Conservation (phyloP, 2,888 invertebrate genomes). For the Synanthedon tipuliformis region DNA sequence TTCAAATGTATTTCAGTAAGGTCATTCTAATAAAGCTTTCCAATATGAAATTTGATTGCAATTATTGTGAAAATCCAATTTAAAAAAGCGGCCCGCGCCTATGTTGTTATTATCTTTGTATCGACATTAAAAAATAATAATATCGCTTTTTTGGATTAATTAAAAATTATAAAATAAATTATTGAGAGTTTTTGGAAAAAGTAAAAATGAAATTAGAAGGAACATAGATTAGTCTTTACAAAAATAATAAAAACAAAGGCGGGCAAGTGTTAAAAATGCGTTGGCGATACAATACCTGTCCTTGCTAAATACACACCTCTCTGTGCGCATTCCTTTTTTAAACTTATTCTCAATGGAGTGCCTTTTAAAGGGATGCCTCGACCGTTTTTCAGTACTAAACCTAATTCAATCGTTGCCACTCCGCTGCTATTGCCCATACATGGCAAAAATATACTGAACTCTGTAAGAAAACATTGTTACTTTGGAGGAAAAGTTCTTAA, state of each 20-base stretch:
- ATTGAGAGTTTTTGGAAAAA: not conserved
- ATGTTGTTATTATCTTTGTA: not conserved
- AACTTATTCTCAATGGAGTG: slow-evolving; percentile 86
- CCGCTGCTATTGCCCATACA: slow-evolving; percentile 91
- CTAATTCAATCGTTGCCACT: slow-evolving; percentile 88
- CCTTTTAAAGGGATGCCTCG: slow-evolving; percentile 85
- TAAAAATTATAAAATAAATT: not conserved
- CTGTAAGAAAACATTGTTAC: slow-evolving; percentile 51
- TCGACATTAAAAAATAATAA: not conserved
- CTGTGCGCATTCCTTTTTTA: slow-evolving; percentile 94
- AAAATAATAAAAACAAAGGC: slow-evolving; percentile 28
- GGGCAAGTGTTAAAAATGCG: slow-evolving; percentile 69
- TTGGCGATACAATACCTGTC: slow-evolving; percentile 73
- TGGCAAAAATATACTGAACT: slow-evolving; percentile 88
- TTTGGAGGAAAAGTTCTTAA: not conserved
- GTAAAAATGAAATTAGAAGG: not conserved
- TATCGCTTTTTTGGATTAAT: not conserved
- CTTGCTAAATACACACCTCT: slow-evolving; percentile 84
- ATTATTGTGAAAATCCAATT: not conserved
- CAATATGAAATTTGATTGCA: not conserved
- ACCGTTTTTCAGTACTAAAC: slow-evolving; percentile 84
- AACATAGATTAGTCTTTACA: not conserved
- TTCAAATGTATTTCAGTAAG: not conserved
- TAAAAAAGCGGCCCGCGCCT: not conserved
- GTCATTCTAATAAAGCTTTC: not conserved